Evolutionary conservation across 2,888 invertebrate species (phyloP).

Genomic region (Drosophila suboccidentalis): DNA sequence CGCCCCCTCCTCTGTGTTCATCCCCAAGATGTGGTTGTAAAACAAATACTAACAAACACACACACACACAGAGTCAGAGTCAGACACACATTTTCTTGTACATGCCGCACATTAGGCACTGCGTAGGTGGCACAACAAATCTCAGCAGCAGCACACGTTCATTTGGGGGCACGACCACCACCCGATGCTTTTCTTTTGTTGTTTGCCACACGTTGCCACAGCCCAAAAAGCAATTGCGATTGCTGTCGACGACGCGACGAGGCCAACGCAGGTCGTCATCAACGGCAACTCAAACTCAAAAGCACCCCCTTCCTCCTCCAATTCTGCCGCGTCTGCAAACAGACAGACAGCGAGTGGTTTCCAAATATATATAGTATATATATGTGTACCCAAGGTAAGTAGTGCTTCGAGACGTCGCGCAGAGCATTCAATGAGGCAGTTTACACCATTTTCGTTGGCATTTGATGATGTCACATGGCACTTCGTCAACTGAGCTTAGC

Average conservation of each 20-base stretch:
- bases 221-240: slow-evolving; percentile 59
- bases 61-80: slow-evolving; percentile 4
- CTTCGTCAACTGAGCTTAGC: slow-evolving; percentile 42
- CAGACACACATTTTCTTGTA: slow-evolving; percentile 12
- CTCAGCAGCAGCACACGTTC: slow-evolving; percentile 72
- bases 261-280: slow-evolving; percentile 65
- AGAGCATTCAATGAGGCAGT: slow-evolving; percentile 77
- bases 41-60: slow-evolving; percentile 59
- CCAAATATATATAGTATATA: slow-evolving; percentile 11
- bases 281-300: slow-evolving; percentile 28
- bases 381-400: slow-evolving; percentile 46
- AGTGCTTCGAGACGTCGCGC: slow-evolving; percentile 56
- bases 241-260: slow-evolving; percentile 51
- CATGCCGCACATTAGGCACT: slow-evolving; percentile 72
- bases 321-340: slow-evolving; percentile 24
- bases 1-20: background rate
- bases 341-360: slow-evolving; percentile 31
- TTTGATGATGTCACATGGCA: slow-evolving; percentile 71
- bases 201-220: slow-evolving; percentile 29
- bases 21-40: slow-evolving; percentile 71
- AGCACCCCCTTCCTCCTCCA: slow-evolving; percentile 3
- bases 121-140: slow-evolving; percentile 63
- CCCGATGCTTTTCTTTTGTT: slow-evolving; percentile 28
- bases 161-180: slow-evolving; percentile 30
- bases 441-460: slow-evolving; percentile 74